These are phyloP conservation scores for Tyrophagus putrescentiae DNA, from an alignment of 1,140 invertebrate genomes.

Conservation along the genomic window DNA sequence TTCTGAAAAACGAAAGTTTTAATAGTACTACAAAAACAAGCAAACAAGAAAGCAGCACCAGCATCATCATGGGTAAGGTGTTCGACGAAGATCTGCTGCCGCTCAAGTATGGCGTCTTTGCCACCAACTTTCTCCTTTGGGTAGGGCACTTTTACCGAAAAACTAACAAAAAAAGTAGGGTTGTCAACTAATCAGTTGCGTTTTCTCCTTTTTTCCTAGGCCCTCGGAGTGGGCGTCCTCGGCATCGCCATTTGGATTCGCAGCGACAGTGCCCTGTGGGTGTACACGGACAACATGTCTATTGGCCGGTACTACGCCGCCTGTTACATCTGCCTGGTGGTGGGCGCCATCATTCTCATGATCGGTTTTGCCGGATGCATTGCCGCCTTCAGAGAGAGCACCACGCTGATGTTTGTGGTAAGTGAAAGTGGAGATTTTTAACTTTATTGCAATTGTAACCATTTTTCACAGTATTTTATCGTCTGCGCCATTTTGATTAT, in stretches of 20 bases:
- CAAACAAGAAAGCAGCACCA: no score
- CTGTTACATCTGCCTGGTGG: slow-evolving; percentile 26
- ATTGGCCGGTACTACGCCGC: slow-evolving; percentile 28
- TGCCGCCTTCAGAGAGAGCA: slow-evolving; percentile 28
- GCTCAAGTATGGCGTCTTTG: slow-evolving; percentile 26
- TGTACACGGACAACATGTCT: slow-evolving; percentile 24
- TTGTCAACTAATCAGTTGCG: background rate
- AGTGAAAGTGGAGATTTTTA: slow-evolving; percentile 21
- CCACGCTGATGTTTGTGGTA: slow-evolving; percentile 27
- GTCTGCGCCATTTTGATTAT: slow-evolving; percentile 25
- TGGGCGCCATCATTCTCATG: slow-evolving; percentile 27
- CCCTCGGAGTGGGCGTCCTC: slow-evolving; percentile 26
- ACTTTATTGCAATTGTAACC: background rate
- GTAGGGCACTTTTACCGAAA: no score
- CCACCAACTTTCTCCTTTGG: slow-evolving; percentile 25
- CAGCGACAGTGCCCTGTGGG: slow-evolving; percentile 27
- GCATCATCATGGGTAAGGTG: background rate
- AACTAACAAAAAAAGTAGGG: background rate
- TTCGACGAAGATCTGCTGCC: background rate
- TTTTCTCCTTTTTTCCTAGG: slow-evolving; percentile 19
- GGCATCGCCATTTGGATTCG: slow-evolving; percentile 27
- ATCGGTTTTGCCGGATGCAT: slow-evolving; percentile 29
- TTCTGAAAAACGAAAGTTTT: no score
- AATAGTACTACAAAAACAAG: no score
- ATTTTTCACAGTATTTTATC: slow-evolving; percentile 25